A percentile compares a stretch with the other conserved stretches of the same genome.
Conservation (phyloP, 1,140 invertebrate genomes). For the Anagrus nilaparvatae region DNA sequence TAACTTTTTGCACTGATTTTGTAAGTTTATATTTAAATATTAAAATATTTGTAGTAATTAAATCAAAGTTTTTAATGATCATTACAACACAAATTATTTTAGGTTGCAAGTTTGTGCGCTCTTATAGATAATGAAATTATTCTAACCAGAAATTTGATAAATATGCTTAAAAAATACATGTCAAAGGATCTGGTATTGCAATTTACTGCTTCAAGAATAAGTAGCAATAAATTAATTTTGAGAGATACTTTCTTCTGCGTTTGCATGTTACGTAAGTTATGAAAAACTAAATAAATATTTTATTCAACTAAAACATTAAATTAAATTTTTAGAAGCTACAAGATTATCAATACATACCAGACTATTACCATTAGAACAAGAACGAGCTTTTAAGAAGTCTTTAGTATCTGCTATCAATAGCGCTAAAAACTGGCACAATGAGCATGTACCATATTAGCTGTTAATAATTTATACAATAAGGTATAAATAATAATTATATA, state of each 20-base stretch:
- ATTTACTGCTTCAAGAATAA: constrained; percentile 3
- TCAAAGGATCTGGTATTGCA: not conserved
- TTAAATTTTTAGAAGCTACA: constrained; percentile 7
- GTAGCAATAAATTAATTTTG: constrained; percentile 2
- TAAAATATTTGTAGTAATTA: not conserved
- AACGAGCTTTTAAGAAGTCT: constrained; percentile 2
- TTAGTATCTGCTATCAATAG: not conserved
- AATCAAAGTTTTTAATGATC: not conserved
- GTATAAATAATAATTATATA: too few species aligned
- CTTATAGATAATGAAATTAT: constrained; percentile 4
- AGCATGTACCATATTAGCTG: too few species aligned
- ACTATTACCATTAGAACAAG: constrained; percentile 9
- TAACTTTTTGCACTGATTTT: constrained; percentile 7
- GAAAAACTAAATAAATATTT: not conserved
- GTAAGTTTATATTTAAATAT: constrained; percentile 4
- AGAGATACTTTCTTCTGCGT: constrained; percentile 6
- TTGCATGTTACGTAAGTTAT: constrained; percentile 9
- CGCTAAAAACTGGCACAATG: constrained; percentile 7
- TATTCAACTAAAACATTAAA: not conserved
- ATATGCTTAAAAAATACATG: constrained; percentile 5
- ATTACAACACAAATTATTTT: too few species aligned
- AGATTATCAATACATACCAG: constrained; percentile 2
- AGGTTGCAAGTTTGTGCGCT: constrained; percentile 5
- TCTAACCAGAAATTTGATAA: constrained; percentile 3
- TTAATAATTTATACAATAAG: too few species aligned